Evolutionary conservation across 2,797 vertebrate species (phyloP).

Genomic region (Siniperca obscura): DNA sequence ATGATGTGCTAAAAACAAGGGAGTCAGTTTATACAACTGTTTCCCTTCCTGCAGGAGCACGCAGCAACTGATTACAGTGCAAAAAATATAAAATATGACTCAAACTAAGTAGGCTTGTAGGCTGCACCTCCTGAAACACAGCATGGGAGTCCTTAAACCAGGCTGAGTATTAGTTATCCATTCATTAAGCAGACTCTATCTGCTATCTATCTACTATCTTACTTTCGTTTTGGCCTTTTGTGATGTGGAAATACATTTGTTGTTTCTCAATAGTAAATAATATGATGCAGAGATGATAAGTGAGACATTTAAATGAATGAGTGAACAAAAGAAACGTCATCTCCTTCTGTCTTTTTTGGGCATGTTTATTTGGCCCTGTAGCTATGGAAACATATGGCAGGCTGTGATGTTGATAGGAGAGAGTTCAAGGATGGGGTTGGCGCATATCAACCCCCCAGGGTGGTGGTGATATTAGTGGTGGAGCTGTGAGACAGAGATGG

Average conservation of each 20-base stretch:
- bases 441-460: constrained; percentile 29
- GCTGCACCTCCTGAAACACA: background rate
- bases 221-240: background rate
- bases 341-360: constrained; percentile 12
- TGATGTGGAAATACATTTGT: background rate
- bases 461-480: constrained; percentile 29
- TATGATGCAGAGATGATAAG: background rate
- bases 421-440: constrained; percentile 29
- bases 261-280: background rate
- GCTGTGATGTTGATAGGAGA: constrained; percentile 33
- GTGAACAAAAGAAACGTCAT: constrained; percentile 27
- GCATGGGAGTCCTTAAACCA: background rate
- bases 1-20: background rate
- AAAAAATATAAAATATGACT: background rate
- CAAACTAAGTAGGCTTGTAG: background rate
- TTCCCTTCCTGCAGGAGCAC: background rate
- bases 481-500: constrained; percentile 27
- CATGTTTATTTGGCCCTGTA: constrained; percentile 44
- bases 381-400: constrained; percentile 58
- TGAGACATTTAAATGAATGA: background rate
- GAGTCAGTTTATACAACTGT: background rate
- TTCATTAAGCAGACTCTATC: background rate
- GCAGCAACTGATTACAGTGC: background rate
- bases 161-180: background rate
- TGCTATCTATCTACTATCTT: too few relatives aligned